Percentiles rank a stretch among this genome's conserved stretches.
Conservation (phyloP, 2,888 invertebrate species). For the Andricus quercusramuli region DNA sequence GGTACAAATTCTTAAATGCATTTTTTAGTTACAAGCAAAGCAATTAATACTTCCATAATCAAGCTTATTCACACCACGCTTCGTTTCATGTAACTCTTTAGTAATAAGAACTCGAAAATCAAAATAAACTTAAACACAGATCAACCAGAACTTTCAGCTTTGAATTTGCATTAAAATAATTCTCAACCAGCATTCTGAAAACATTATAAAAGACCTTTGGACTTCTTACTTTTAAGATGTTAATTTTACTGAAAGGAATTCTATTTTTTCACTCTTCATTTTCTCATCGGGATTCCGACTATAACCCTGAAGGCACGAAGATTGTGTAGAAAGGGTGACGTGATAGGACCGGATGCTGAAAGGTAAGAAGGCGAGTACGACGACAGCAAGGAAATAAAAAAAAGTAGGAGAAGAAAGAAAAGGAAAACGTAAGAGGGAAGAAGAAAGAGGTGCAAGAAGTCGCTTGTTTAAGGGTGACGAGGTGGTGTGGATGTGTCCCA, state of each 20-base stretch:
- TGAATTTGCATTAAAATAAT: neutral
- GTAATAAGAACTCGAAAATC: neutral
- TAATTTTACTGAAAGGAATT: conserved; percentile 37
- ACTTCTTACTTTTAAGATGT: conserved; percentile 28
- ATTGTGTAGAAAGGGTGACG: conserved; percentile 39
- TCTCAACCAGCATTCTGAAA: neutral
- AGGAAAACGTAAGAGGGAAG: conserved; percentile 50
- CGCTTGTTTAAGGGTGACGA: conserved; percentile 62
- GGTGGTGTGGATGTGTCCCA: conserved; percentile 63
- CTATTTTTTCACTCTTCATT: conserved; percentile 37
- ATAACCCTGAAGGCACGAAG: conserved; percentile 21
- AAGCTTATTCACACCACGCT: neutral
- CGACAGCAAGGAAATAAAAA: conserved; percentile 40
- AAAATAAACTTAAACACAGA: neutral
- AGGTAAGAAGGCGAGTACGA: conserved; percentile 45
- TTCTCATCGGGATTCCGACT: conserved; percentile 36
- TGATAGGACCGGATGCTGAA: conserved; percentile 42
- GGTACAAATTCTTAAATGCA: too few species aligned
- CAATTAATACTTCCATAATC: neutral
- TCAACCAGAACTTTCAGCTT: neutral
- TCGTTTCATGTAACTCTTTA: neutral
- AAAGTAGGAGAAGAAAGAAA: conserved; percentile 49
- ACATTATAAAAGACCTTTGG: conserved; percentile 4
- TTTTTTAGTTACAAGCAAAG: too few species aligned
- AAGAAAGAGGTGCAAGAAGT: conserved; percentile 52